These are phyloP conservation scores for Aspidiotus destructor DNA, from an alignment of 2,888 invertebrate species.

Conservation along the genomic window DNA sequence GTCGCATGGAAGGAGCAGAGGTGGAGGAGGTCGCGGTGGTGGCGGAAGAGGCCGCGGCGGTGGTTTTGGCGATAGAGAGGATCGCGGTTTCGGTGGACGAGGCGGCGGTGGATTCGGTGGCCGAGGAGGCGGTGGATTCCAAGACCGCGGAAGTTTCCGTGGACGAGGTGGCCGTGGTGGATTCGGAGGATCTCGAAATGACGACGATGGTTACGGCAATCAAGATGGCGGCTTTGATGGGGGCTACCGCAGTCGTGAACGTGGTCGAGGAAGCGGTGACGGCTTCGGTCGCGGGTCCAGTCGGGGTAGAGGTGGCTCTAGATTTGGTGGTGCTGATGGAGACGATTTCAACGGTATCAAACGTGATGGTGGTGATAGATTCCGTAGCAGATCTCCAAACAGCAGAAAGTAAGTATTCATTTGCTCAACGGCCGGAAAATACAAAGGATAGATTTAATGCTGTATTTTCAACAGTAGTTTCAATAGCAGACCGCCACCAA, in stretches of 20 bases:
- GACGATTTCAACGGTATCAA: constrained; percentile 22
- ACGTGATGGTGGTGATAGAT: constrained; percentile 20
- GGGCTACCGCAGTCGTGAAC: constrained; percentile 38
- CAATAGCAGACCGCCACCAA: constrained; percentile 7
- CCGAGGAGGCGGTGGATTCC: constrained; percentile 45
- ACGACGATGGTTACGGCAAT: constrained; percentile 42
- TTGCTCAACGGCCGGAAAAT: neutral
- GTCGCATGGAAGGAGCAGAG: constrained; percentile 66
- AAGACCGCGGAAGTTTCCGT: constrained; percentile 39
- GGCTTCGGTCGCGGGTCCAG: constrained; percentile 11
- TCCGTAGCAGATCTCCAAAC: constrained; percentile 33
- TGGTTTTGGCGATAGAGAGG: constrained; percentile 46
- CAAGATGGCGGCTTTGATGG: constrained; percentile 40
- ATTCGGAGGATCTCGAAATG: constrained; percentile 44
- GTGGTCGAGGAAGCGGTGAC: constrained; percentile 13
- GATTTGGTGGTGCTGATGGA: constrained; percentile 18
- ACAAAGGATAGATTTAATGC: neutral
- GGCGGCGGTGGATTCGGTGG: constrained; percentile 45
- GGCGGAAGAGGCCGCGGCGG: constrained; percentile 52
- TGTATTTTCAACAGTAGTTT: neutral
- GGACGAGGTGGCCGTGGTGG: constrained; percentile 43
- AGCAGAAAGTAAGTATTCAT: constrained; percentile 32
- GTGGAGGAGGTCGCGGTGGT: constrained; percentile 53
- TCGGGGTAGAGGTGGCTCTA: constrained; percentile 13
- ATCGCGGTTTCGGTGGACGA: constrained; percentile 45